Percentiles rank a stretch among this genome's conserved stretches.
These are phyloP conservation scores for Oncorhynchus nerka DNA, from an alignment of 2,113 vertebrate genomes.

Conservation along the genomic window DNA sequence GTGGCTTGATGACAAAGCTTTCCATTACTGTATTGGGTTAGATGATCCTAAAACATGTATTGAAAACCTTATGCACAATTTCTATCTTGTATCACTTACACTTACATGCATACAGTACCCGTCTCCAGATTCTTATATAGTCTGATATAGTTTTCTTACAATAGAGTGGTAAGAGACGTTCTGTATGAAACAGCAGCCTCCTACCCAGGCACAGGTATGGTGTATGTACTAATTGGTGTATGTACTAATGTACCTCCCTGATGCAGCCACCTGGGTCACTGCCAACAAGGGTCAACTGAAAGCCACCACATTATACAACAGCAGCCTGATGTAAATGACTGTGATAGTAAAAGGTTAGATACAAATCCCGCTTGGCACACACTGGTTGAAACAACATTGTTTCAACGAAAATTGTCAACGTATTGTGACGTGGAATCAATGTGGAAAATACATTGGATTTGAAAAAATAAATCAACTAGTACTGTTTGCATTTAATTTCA, in stretches of 20 bases:
- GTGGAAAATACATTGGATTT: no score
- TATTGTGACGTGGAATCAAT: no score
- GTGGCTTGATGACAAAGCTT: constrained; percentile 2
- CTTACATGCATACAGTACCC: no score
- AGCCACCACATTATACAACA: constrained; percentile 48
- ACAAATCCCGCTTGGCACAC: background rate
- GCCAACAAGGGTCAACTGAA: constrained; percentile 49
- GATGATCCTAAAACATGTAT: no score
- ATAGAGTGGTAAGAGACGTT: background rate
- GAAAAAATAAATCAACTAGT: no score
- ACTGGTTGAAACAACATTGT: no score
- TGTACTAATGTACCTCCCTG: constrained; percentile 39
- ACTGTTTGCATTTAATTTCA: no score
- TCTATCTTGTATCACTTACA: no score
- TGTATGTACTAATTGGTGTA: constrained; percentile 20
- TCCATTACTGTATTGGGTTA: constrained; percentile 8
- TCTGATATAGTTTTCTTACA: background rate
- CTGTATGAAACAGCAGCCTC: background rate
- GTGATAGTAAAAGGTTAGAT: constrained; percentile 45
- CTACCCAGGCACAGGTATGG: background rate
- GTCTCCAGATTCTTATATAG: no score
- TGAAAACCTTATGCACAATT: no score
- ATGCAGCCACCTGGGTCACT: constrained; percentile 34
- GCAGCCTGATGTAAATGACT: constrained; percentile 49
- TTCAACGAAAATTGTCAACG: no score